Evolutionary conservation across 2,797 vertebrate genomes (phyloP).

Genomic region (Kryptopterus vitreolus): DNA sequence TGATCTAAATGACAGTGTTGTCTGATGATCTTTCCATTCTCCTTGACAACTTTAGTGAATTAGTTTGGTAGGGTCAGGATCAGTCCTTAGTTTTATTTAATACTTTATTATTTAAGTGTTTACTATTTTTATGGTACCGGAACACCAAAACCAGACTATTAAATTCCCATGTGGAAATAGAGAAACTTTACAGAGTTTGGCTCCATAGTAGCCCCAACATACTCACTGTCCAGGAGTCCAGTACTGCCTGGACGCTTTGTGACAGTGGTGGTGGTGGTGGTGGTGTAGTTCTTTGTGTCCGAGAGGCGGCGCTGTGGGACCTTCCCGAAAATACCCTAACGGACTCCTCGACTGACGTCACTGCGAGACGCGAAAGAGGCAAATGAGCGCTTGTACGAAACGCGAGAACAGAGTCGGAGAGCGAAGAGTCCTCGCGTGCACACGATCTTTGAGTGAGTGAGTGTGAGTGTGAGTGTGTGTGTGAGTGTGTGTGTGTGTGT

Average conservation of each 20-base stretch:
- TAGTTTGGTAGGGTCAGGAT: not conserved
- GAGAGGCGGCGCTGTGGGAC: slow-evolving; percentile 55
- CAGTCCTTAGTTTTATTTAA: too few relatives aligned
- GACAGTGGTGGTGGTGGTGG: too few relatives aligned
- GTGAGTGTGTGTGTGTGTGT: not conserved
- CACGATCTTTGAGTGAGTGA: not conserved
- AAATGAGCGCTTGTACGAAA: slow-evolving; percentile 68
- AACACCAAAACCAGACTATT: too few relatives aligned
- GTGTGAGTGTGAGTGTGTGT: not conserved
- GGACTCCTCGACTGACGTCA: slow-evolving; percentile 65
- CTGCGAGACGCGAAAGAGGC: slow-evolving; percentile 65
- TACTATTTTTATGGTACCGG: too few relatives aligned
- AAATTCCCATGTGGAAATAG: too few relatives aligned
- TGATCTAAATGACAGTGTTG: not conserved
- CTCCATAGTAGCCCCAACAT: too few relatives aligned
- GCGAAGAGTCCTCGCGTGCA: not conserved
- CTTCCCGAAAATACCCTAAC: not conserved
- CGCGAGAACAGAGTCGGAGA: slow-evolving; percentile 23
- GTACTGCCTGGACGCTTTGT: not conserved
- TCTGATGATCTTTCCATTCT: not conserved
- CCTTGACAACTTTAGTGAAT: not conserved
- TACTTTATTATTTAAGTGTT: too few relatives aligned
- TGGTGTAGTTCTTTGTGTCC: slow-evolving; percentile 34
- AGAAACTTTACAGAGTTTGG: too few relatives aligned
- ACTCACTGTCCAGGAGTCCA: too few relatives aligned